phyloP scores from a whole-genome alignment of 1,140 invertebrate species.

The Bombus turneri region DNA sequence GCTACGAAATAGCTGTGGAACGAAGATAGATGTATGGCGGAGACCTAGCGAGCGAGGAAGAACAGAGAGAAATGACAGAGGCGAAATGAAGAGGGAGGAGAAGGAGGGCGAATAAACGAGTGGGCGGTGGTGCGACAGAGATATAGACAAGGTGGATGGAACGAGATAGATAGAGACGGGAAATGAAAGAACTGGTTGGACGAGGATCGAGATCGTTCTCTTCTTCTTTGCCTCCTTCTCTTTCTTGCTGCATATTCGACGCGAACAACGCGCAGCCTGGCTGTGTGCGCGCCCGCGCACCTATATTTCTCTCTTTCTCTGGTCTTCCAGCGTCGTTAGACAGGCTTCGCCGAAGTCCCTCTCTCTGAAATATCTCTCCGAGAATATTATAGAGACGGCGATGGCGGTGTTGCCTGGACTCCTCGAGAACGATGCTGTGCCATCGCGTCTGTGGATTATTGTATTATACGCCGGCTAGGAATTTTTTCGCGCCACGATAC shows the following conservation, averaged over 20 bases:
- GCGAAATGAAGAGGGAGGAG: constrained; percentile 15
- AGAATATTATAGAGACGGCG: constrained; percentile 74
- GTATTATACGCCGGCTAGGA: constrained; percentile 39
- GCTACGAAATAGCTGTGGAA: constrained; percentile 29
- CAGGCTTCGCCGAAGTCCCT: constrained; percentile 69
- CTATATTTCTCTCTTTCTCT: constrained; percentile 45
- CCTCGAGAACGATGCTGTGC: constrained; percentile 38
- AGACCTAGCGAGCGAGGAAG: not conserved
- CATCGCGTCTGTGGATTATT: constrained; percentile 44
- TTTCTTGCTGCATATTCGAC: constrained; percentile 42
- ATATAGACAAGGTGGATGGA: constrained; percentile 29
- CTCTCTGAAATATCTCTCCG: constrained; percentile 76
- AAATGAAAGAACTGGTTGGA: constrained; percentile 56
- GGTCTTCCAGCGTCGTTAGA: constrained; percentile 68
- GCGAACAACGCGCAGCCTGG: constrained; percentile 20
- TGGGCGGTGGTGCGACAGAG: constrained; percentile 46
- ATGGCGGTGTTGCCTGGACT: constrained; percentile 42
- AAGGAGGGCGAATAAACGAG: constrained; percentile 30
- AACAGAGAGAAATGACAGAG: constrained; percentile 13
- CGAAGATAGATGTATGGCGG: constrained; percentile 19
- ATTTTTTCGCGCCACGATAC: not conserved
- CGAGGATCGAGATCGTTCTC: constrained; percentile 47
- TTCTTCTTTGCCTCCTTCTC: constrained; percentile 52
- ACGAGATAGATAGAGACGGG: constrained; percentile 49
- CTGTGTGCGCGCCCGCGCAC: constrained; percentile 22